Percentiles rank a stretch among this genome's conserved stretches.
Conservation (phyloP, 2,888 invertebrate species). For the Caenorhabditis sp. region DNA sequence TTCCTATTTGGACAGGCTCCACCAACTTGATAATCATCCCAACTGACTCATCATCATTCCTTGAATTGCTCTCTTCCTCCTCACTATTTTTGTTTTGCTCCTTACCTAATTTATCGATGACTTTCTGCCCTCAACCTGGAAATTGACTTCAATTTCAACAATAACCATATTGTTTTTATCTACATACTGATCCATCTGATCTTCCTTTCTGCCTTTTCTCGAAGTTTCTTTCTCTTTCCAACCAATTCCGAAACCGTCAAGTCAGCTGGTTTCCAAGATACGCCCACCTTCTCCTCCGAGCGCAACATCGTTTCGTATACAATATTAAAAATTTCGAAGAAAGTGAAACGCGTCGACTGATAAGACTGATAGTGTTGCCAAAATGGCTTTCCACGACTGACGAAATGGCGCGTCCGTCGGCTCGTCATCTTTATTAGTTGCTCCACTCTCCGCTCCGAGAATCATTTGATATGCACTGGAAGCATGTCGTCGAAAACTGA, state of each 20-base stretch:
- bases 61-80: background rate
- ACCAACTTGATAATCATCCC: too few relatives aligned
- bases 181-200: too few relatives aligned
- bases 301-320: constrained; percentile 39
- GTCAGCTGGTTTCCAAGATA: constrained; percentile 52
- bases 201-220: too few relatives aligned
- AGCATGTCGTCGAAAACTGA: too few relatives aligned
- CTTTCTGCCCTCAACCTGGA: too few relatives aligned
- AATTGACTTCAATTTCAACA: too few relatives aligned
- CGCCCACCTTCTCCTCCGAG: constrained; percentile 39
- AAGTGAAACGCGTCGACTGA: constrained; percentile 52
- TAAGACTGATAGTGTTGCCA: constrained; percentile 24
- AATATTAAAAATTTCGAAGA: constrained; percentile 36
- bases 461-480: too few relatives aligned
- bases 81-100: background rate
- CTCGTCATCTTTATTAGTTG: constrained; percentile 54
- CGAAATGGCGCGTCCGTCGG: constrained; percentile 41
- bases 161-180: too few relatives aligned
- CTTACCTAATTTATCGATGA: too few relatives aligned
- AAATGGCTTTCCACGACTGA: constrained; percentile 54
- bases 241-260: background rate
- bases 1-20: constrained; percentile 30
- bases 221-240: too few relatives aligned
- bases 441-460: too few relatives aligned
- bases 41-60: background rate